Conservation (phyloP, 2,113 vertebrate species). For the Natator depressus region DNA sequence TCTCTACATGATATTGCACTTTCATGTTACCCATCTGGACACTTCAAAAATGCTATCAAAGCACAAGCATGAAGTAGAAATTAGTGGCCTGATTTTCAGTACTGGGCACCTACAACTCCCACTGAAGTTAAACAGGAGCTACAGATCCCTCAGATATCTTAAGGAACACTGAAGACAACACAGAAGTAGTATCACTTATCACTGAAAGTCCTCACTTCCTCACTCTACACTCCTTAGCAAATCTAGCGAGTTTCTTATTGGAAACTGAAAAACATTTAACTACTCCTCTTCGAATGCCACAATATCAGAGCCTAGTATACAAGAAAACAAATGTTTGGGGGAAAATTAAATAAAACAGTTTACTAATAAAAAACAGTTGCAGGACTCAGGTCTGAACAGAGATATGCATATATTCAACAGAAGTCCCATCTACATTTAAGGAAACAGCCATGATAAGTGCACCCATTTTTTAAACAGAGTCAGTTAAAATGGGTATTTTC, state of each 20-base stretch:
- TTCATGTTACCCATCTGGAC: conserved; percentile 46
- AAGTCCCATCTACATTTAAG: neutral
- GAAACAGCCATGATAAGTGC: neutral
- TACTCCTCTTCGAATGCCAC: neutral
- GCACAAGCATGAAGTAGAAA: conserved; percentile 40
- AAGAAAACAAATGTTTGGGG: neutral
- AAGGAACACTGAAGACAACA: neutral
- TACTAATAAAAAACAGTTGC: neutral
- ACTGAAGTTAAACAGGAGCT: neutral
- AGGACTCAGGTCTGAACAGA: neutral
- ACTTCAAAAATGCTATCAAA: conserved; percentile 59
- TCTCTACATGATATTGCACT: conserved; percentile 77
- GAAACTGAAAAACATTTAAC: neutral
- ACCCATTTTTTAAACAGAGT: neutral
- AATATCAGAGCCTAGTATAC: neutral
- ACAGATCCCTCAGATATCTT: conserved; percentile 5
- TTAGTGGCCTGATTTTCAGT: conserved; percentile 48
- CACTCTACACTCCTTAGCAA: neutral
- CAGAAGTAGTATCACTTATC: neutral
- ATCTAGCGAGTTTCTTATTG: neutral
- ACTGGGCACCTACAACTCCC: neutral
- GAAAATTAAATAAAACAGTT: neutral
- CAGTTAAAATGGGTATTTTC: neutral
- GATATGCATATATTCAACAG: neutral
- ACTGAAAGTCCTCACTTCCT: neutral